A percentile compares a stretch with the other conserved stretches of the same genome.
phyloP scores from a whole-genome alignment of 2,113 vertebrate species.

The Paedocypris sp. region DNA sequence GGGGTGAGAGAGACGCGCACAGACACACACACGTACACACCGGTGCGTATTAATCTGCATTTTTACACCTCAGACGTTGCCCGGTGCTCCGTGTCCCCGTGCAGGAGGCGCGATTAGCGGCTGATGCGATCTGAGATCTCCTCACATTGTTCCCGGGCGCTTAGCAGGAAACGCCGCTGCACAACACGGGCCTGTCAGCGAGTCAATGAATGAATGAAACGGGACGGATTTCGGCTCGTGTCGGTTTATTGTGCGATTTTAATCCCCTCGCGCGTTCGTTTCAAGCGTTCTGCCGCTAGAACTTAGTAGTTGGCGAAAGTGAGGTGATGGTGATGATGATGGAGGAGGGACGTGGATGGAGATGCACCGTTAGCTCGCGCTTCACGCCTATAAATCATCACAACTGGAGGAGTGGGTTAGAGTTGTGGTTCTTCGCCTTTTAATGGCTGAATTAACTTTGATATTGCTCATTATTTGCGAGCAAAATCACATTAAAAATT shows the following conservation, averaged over 20 bases:
- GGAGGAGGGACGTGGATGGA: background rate
- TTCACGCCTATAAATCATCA: background rate
- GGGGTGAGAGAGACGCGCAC: slow-evolving; percentile 54
- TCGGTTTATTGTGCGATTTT: background rate
- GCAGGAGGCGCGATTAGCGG: slow-evolving; percentile 30
- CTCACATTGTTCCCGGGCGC: slow-evolving; percentile 31
- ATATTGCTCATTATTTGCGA: too few species aligned
- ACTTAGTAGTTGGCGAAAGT: background rate
- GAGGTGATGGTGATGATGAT: too few species aligned
- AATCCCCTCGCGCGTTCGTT: background rate
- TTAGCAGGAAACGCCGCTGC: slow-evolving; percentile 46
- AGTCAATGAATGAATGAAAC: slow-evolving; percentile 11
- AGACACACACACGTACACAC: background rate
- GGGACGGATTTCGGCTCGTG: background rate
- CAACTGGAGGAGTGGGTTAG: too few species aligned
- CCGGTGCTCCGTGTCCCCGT: background rate
- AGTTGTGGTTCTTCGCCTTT: too few species aligned
- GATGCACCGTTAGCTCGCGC: background rate
- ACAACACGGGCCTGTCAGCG: slow-evolving; percentile 36
- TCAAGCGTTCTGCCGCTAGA: background rate
- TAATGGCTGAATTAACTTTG: too few species aligned
- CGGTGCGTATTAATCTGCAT: background rate
- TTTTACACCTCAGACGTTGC: too few species aligned
- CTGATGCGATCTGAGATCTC: slow-evolving; percentile 38
- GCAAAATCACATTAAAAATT: too few species aligned